Conservation (phyloP, 2,888 invertebrate species). For the Polymixis lichenea region DNA sequence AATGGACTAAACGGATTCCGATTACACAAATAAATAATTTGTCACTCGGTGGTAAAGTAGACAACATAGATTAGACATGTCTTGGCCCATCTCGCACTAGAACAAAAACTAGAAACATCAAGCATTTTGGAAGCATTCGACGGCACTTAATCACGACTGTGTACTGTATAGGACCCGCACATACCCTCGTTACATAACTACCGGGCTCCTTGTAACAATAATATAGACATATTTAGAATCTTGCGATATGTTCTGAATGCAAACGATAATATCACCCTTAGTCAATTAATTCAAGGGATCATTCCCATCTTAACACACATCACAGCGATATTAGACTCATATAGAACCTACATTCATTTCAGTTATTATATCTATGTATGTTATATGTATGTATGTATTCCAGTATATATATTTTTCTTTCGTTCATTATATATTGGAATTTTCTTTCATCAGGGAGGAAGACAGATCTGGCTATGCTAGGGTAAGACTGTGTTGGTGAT, state of each 20-base stretch:
- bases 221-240: slow-evolving; percentile 47
- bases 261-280: slow-evolving; percentile 72
- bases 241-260: slow-evolving; percentile 87
- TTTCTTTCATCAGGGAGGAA: slow-evolving; percentile 91
- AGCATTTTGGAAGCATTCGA: slow-evolving; percentile 80
- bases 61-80: slow-evolving; percentile 67
- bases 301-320: slow-evolving; percentile 63
- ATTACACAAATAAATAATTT: slow-evolving; percentile 81
- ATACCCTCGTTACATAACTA: slow-evolving; percentile 52
- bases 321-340: slow-evolving; percentile 53
- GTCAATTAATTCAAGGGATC: slow-evolving; percentile 58
- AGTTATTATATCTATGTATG: slow-evolving; percentile 66
- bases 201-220: slow-evolving; percentile 54
- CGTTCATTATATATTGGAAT: slow-evolving; percentile 80
- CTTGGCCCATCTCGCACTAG: slow-evolving; percentile 70
- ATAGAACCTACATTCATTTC: slow-evolving; percentile 57
- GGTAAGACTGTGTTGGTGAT: slow-evolving; percentile 89
- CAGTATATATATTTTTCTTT: slow-evolving; percentile 68
- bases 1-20: slow-evolving; percentile 83
- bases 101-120: slow-evolving; percentile 61
- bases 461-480: slow-evolving; percentile 90
- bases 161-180: slow-evolving; percentile 67
- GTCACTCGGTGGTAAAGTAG: slow-evolving; percentile 83
- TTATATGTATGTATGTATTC: slow-evolving; percentile 70
- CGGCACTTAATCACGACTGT: slow-evolving; percentile 62